phyloP scores from a whole-genome alignment of 2,888 invertebrate species.

The Drosophila macrospina region DNA sequence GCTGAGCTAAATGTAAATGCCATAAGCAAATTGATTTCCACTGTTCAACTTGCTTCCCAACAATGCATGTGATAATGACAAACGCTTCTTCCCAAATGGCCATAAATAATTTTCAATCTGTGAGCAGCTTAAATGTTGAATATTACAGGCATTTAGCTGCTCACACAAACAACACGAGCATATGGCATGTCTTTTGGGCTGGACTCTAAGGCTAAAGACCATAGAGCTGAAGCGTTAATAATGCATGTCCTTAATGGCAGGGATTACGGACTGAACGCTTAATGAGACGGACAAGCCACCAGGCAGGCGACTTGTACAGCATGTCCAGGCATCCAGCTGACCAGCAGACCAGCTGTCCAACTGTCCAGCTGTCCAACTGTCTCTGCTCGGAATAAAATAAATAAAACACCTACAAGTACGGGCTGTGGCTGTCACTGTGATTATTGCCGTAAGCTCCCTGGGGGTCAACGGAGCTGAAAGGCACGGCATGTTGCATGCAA shows the following conservation, averaged over 20 bases:
- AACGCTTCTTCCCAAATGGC: conserved; percentile 22
- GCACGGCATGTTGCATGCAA: conserved; percentile 43
- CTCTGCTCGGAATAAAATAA: conserved; percentile 42
- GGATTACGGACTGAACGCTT: conserved; percentile 57
- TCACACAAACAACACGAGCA: conserved; percentile 14
- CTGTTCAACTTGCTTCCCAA: conserved; percentile 12
- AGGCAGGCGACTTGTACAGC: conserved; percentile 1
- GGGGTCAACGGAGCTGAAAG: conserved; percentile 11
- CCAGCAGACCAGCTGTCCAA: too few relatives aligned
- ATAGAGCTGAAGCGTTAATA: conserved; percentile 56
- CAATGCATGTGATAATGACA: conserved; percentile 40
- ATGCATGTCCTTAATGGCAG: conserved; percentile 69
- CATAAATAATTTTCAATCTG: conserved; percentile 52
- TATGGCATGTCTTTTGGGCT: background rate
- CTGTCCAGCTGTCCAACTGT: conserved; percentile 18
- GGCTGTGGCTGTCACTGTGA: conserved; percentile 29
- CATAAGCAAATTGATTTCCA: conserved; percentile 51
- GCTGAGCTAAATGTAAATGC: conserved; percentile 29
- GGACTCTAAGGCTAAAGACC: conserved; percentile 4
- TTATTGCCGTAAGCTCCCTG: conserved; percentile 38
- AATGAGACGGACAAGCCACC: conserved; percentile 54
- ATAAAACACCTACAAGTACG: conserved; percentile 61
- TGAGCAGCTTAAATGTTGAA: conserved; percentile 39
- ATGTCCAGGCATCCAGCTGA: conserved; percentile 4
- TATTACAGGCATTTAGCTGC: conserved; percentile 55